Percentiles rank a stretch among this genome's conserved stretches.
Conservation (phyloP, 2,113 vertebrate genomes). For the Silurus glanis region DNA sequence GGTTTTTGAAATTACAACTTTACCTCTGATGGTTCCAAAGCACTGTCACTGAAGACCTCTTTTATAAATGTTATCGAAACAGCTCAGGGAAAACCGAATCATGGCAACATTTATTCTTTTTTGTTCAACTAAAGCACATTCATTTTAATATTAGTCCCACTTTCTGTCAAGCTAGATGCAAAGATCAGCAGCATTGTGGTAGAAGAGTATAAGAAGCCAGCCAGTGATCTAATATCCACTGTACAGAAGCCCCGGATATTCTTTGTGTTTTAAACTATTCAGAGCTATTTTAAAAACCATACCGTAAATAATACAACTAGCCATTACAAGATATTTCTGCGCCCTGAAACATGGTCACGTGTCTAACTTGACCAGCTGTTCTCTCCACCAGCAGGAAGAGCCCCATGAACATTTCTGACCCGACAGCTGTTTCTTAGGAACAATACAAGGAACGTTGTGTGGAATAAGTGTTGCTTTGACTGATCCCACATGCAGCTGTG, state of each 20-base stretch:
- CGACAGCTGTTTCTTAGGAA: neutral
- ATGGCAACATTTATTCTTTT: no score
- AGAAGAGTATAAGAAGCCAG: neutral
- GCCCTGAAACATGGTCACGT: neutral
- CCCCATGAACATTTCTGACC: neutral
- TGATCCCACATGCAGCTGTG: neutral
- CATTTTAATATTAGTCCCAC: neutral
- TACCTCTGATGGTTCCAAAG: no score
- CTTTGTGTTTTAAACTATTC: neutral
- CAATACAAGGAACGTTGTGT: slow-evolving; percentile 10
- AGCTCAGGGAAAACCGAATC: no score
- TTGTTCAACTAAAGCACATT: no score
- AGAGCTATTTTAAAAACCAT: neutral
- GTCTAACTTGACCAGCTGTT: neutral
- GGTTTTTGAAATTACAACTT: no score
- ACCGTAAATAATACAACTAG: neutral
- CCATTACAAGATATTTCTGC: neutral
- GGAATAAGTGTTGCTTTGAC: neutral
- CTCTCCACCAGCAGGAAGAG: slow-evolving; percentile 2
- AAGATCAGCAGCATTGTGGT: neutral
- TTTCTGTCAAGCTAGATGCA: neutral
- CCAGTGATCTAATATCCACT: neutral
- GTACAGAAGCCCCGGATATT: neutral
- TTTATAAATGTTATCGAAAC: no score
- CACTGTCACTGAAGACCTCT: no score